Base-by-base conservation (phyloP, 2,113 vertebrate genomes). In the Halichoerus grypus region DNA sequence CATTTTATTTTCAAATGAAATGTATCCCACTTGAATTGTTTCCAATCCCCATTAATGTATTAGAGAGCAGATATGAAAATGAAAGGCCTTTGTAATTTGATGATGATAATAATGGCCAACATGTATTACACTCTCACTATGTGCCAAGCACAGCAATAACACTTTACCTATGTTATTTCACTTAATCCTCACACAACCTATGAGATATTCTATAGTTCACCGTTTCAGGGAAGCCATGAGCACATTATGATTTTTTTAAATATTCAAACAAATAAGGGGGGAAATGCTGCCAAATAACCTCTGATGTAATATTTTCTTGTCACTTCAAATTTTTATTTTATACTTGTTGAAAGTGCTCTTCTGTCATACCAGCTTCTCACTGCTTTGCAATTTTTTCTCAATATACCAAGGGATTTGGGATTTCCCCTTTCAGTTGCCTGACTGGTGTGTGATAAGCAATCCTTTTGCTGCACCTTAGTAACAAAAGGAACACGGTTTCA, bases 401-500 rank as follows among this genome's bases (percentile, higher is more conserved):
- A 3, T 87, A 51, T 86, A 46, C 22, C 28, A 89, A 79, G 22
- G 13, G 7, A 97, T 76, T 72, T 88, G 26, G 63, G 89, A 95
- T 89, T 79, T 77, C 65, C 71, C 57, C 63, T 77, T 96, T 72
- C 0, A 31, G 46, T 15, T 80, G 12, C n/a, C 59, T 79, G 55
- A n/a, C 7, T 83, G 33, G 10, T 77, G 12, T 92, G 33, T 82
- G 74, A 63, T 87, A 97, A 92, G 12, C 22, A 82, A 67, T 67
- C 5, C 13, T 88, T 94, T 79, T 80, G 11, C 21, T 80, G 24
- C 1, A n/a, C 15, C 22, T 94, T 24, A 79, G 36, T 59, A 86
- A 86, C 53, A 81, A 94, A 88, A 86, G 77, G 5, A 96, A 96
- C 24, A 31, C n/a, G 84, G 16, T 91, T 95, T 96, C 22, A 96